phyloP scores from a whole-genome alignment of 2,113 vertebrate species.

The Cathartes aura region DNA sequence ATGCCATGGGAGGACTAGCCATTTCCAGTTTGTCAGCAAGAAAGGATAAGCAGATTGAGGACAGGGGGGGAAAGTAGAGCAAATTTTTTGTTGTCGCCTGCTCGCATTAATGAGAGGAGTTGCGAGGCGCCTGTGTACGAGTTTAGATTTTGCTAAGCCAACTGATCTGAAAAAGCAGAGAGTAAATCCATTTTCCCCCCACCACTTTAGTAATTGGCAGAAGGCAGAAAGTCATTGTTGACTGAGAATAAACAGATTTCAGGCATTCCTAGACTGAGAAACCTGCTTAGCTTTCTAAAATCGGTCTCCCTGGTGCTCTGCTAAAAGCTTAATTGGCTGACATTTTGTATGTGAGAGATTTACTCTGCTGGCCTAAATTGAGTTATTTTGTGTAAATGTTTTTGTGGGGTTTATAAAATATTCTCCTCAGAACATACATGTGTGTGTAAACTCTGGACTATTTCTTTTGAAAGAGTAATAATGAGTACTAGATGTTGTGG shows the following conservation, averaged over 20 bases:
- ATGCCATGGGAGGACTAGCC: background rate
- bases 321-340: constrained; percentile 66
- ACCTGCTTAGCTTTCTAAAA: constrained; percentile 63
- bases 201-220: constrained; percentile 43
- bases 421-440: constrained; percentile 36
- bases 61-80: background rate
- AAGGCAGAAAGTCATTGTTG: constrained; percentile 64
- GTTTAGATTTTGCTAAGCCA: constrained; percentile 36
- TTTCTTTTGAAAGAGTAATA: constrained; percentile 61
- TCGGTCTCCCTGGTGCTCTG: constrained; percentile 44
- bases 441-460: constrained; percentile 51
- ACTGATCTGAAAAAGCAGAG: constrained; percentile 35
- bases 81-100: background rate
- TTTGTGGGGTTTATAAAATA: constrained; percentile 63
- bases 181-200: constrained; percentile 31
- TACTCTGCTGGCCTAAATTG: constrained; percentile 58
- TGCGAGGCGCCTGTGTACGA: background rate
- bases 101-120: background rate
- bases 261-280: constrained; percentile 58
- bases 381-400: constrained; percentile 58
- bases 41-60: background rate
- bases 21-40: background rate
- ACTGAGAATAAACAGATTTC: constrained; percentile 70
- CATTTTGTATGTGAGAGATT: constrained; percentile 58
- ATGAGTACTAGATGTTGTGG: constrained; percentile 42